phyloP scores from a whole-genome alignment of 2,797 vertebrate species.

The Channallabes apus region DNA sequence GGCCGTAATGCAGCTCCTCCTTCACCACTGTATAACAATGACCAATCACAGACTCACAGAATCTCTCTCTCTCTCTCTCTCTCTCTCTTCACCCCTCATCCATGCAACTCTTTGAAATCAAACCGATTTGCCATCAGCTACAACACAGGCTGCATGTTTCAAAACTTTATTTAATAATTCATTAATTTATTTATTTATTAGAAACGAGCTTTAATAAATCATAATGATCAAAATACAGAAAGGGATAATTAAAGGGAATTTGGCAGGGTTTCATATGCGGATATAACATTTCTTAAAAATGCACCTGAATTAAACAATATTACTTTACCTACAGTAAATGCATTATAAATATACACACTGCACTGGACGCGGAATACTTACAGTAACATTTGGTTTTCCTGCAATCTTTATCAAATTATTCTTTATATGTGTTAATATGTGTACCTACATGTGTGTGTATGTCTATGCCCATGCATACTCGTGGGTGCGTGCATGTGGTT shows the following conservation, averaged over 20 bases:
- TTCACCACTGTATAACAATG: not conserved
- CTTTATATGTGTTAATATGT: no score
- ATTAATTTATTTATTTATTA: not conserved
- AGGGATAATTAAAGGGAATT: not conserved
- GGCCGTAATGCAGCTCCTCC: not conserved
- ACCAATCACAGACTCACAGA: not conserved
- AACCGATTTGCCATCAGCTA: not conserved
- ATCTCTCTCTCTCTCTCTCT: not conserved
- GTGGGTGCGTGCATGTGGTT: no score
- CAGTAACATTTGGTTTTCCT: not conserved
- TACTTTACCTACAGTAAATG: not conserved
- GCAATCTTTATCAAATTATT: not conserved
- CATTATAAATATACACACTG: not conserved
- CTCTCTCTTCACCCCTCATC: not conserved
- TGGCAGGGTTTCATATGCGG: not conserved
- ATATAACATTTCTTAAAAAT: not conserved
- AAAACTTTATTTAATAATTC: not conserved
- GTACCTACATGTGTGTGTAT: no score
- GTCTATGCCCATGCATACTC: no score
- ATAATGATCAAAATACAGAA: not conserved
- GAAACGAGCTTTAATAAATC: not conserved
- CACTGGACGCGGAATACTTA: not conserved
- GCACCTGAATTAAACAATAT: not conserved
- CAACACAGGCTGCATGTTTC: not conserved
- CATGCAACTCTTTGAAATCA: not conserved